phyloP scores from a whole-genome alignment of 2,888 invertebrate genomes.

The Hylaea fasciaria region DNA sequence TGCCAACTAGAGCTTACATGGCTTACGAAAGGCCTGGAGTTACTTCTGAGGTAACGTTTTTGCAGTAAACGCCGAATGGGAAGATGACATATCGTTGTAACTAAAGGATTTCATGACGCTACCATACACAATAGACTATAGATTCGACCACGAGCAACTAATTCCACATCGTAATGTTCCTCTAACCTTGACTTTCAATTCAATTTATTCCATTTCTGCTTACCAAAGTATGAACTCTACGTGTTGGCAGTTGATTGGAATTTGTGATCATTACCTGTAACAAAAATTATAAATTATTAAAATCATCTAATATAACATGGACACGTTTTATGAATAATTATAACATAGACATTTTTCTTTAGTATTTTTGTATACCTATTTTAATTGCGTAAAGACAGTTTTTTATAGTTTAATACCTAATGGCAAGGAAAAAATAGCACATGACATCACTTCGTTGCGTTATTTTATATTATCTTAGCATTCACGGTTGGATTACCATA shows the following conservation, averaged over 20 bases:
- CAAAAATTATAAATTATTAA: slow-evolving; percentile 9
- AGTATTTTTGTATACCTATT: too few relatives aligned
- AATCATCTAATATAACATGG: not conserved
- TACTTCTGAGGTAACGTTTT: not conserved
- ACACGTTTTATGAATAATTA: too few relatives aligned
- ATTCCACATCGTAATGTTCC: too few relatives aligned
- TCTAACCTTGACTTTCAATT: not conserved
- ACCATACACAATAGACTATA: too few relatives aligned
- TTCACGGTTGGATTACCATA: slow-evolving; percentile 26
- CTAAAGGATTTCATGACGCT: too few relatives aligned
- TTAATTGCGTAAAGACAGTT: too few relatives aligned
- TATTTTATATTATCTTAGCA: slow-evolving; percentile 12
- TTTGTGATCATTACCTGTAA: slow-evolving; percentile 17
- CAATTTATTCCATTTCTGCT: not conserved
- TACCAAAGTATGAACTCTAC: not conserved
- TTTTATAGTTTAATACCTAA: too few relatives aligned
- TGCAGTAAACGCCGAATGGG: too few relatives aligned
- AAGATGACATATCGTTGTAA: too few relatives aligned
- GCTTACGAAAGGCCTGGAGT: slow-evolving; percentile 11
- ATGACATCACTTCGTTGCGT: slow-evolving; percentile 10
- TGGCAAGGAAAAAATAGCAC: not conserved
- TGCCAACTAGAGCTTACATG: slow-evolving; percentile 19
- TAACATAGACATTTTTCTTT: too few relatives aligned
- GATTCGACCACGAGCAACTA: too few relatives aligned
- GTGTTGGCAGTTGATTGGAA: not conserved